Evolutionary conservation across 2,113 vertebrate genomes (phyloP).

Genomic region (Cynopterus brachyotis): DNA sequence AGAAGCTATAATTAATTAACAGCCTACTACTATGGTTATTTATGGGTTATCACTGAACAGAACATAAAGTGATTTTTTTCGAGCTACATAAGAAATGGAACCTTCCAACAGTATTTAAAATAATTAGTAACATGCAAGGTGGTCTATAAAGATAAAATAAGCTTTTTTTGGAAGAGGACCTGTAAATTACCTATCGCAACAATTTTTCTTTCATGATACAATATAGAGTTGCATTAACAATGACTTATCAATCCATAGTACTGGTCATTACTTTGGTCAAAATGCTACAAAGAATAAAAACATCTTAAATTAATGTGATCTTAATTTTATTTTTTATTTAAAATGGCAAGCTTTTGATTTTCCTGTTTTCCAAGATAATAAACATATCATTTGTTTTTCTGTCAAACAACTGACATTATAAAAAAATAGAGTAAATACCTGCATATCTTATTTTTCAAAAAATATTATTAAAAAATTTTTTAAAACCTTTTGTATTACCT

Average conservation of each 20-base stretch:
- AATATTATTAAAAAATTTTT: background rate
- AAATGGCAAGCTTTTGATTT: background rate
- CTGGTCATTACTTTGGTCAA: background rate
- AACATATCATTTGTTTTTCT: background rate
- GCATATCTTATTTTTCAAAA: background rate
- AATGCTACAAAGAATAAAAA: background rate
- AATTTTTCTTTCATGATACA: background rate
- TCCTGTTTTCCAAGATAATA: background rate
- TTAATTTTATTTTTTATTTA: background rate
- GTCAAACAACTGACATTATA: background rate
- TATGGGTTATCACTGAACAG: conserved; percentile 65
- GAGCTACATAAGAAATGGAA: background rate
- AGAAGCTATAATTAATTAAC: conserved; percentile 71
- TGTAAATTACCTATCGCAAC: background rate
- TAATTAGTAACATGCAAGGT: background rate
- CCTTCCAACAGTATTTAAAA: background rate
- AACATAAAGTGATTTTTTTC: conserved; percentile 48
- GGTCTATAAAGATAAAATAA: conserved; percentile 12
- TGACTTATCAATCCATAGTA: background rate
- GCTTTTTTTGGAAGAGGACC: background rate
- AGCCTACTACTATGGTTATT: conserved; percentile 55
- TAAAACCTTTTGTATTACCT: background rate
- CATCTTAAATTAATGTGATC: background rate
- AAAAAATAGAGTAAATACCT: background rate
- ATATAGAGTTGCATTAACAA: no score